Evolutionary conservation across 2,797 vertebrate genomes (phyloP).

Genomic region (Poeciliopsis turneri): DNA sequence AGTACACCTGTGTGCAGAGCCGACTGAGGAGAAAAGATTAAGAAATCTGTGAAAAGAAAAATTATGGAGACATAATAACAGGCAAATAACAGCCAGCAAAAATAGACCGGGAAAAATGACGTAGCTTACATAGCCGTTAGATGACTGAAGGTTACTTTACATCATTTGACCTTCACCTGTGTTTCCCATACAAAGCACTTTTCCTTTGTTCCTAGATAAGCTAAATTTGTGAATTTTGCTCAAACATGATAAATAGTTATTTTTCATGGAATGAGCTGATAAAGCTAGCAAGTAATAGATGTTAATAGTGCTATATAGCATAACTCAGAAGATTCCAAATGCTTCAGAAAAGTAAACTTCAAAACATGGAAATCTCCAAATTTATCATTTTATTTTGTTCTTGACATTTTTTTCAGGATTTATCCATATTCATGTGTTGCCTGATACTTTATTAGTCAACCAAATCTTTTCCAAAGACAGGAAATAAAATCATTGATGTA

Average conservation of each 20-base stretch:
- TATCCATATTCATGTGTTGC: constrained; percentile 48
- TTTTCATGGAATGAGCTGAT: background rate
- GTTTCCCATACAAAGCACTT: background rate
- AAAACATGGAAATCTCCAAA: constrained; percentile 12
- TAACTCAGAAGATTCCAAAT: background rate
- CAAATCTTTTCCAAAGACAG: constrained; percentile 20
- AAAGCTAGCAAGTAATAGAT: background rate
- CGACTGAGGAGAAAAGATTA: background rate
- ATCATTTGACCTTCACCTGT: too few relatives aligned
- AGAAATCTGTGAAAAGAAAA: background rate
- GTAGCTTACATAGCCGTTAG: background rate
- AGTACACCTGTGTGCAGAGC: too few relatives aligned
- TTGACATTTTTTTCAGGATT: constrained; percentile 1
- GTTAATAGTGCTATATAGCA: too few relatives aligned
- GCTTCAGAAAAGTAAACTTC: background rate
- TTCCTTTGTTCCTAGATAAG: background rate
- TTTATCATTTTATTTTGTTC: constrained; percentile 15
- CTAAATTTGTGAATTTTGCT: background rate
- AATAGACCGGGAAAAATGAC: background rate
- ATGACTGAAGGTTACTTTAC: too few relatives aligned
- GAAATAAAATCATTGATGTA: constrained; percentile 15
- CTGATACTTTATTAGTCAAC: constrained; percentile 16
- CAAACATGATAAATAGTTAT: background rate
- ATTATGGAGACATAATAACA: too few relatives aligned
- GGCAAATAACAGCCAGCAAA: background rate